A percentile compares a stretch with the other conserved stretches of the same genome.
phyloP scores from a whole-genome alignment of 2,888 invertebrate species.

The Pinctada fucata region DNA sequence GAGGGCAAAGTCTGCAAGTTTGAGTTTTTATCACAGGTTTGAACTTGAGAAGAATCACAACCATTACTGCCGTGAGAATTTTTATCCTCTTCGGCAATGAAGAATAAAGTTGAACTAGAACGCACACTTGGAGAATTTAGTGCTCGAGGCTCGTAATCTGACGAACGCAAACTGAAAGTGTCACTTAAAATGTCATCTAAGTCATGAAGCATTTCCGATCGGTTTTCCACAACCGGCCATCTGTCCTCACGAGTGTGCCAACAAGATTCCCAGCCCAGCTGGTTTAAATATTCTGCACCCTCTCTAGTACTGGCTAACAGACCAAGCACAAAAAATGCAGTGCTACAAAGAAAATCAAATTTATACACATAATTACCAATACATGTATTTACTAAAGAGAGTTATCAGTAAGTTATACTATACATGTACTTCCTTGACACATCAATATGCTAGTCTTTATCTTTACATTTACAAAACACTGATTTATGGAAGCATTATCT shows the following conservation, averaged over 20 bases:
- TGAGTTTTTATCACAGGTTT: constrained; percentile 40
- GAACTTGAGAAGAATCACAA: constrained; percentile 39
- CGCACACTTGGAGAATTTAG: constrained; percentile 33
- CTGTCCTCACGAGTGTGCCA: constrained; percentile 85
- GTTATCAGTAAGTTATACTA: too few species aligned
- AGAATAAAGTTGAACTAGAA: constrained; percentile 50
- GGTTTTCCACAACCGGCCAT: constrained; percentile 68
- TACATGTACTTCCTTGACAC: too few species aligned
- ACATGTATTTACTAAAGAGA: too few species aligned
- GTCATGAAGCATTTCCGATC: constrained; percentile 50
- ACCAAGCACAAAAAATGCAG: constrained; percentile 92
- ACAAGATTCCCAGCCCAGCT: constrained; percentile 84
- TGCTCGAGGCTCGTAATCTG: constrained; percentile 20
- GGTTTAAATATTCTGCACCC: constrained; percentile 88
- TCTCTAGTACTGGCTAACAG: constrained; percentile 89
- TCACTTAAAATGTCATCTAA: constrained; percentile 47
- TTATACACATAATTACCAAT: too few species aligned
- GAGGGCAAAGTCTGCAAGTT: constrained; percentile 33
- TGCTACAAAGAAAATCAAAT: constrained; percentile 78
- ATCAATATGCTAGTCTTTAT: too few species aligned
- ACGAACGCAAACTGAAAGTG: constrained; percentile 33
- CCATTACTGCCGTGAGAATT: constrained; percentile 22
- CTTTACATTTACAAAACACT: too few species aligned
- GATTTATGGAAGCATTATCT: too few species aligned
- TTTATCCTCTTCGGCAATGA: constrained; percentile 62